Base-by-base conservation (phyloP, 1,140 invertebrate genomes). In the Drosophila parabipectinata region DNA sequence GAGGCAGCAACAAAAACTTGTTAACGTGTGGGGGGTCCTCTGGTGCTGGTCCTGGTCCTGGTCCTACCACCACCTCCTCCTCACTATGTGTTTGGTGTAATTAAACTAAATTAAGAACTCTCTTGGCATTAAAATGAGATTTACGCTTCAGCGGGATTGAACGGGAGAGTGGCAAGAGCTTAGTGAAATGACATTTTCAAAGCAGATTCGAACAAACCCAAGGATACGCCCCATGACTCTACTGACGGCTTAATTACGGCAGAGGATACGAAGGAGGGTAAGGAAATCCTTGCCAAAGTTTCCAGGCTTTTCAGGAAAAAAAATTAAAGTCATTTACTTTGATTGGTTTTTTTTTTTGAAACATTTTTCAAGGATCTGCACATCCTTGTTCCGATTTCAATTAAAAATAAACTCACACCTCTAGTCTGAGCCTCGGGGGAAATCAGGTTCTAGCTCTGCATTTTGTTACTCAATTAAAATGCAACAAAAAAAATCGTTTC, bases 61-160 rank as follows among this genome's bases (percentile, higher is more conserved):
- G 18, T 18, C 18, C 18, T 18, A 18, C 18, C 18, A 18, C 18
- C 18, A 1, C 18, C 56, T 34, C 28, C 34, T 21, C 47, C 15
- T 34, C 64, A 52, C 64, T 53, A 41, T 63, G 72, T 87, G 79
- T 82, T 88, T 79, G 78, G 71, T 69, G 82, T 87, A 87, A 87
- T 87, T 87, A 87, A 87, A 87, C 75, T 87, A 87, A 87, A 87
- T 87, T 87, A 87, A 87, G 83, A 87, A 88, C 81, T 85, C 82
- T 82, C 82, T 87, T 87, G 82, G 67, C 82, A 87, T 87, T 87
- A 87, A 87, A 87, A 87, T 88, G 83, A 88, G 83, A 87, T 87
- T 87, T 87, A 88, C 83, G 83, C 83, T 83, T 79, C 79, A 87
- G 76, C 61, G 24, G 84, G 75, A 81, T 78, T 80, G 77, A 84